A percentile compares a stretch with the other conserved stretches of the same genome.
Evolutionary conservation across 2,797 vertebrate genomes (phyloP).

Genomic region (Pangasius krempfi): DNA sequence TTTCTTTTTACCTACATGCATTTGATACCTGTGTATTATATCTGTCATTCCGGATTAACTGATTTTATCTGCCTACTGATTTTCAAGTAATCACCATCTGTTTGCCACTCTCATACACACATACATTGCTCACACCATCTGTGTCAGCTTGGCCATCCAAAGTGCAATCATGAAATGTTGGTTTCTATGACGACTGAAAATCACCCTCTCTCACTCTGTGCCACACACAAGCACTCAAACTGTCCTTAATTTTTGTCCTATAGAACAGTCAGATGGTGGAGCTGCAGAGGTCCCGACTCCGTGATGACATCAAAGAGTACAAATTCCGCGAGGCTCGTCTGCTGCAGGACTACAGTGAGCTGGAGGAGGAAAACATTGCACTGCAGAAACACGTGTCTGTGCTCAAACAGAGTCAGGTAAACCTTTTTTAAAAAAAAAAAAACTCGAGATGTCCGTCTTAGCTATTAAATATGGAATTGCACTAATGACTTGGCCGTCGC

Average conservation of each 20-base stretch:
- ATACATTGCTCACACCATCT: constrained; percentile 24
- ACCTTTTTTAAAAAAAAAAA: neutral
- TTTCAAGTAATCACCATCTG: constrained; percentile 15
- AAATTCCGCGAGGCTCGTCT: constrained; percentile 93
- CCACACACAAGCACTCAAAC: constrained; percentile 32
- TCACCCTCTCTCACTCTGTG: constrained; percentile 28
- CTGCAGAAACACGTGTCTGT: constrained; percentile 96
- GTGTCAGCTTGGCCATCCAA: constrained; percentile 28
- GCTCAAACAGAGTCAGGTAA: constrained; percentile 94
- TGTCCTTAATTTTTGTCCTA: constrained; percentile 25
- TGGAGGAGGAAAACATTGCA: constrained; percentile 98
- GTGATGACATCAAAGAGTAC: constrained; percentile 97
- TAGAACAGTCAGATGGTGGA: constrained; percentile 91
- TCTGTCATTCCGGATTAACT: neutral
- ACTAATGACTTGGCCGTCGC: neutral
- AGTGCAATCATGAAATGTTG: constrained; percentile 6
- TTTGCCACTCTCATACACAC: constrained; percentile 2
- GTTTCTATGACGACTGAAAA: constrained; percentile 38
- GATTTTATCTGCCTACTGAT: constrained; percentile 8
- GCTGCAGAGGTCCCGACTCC: constrained; percentile 87
- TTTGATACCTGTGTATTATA: neutral
- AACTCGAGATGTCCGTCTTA: neutral
- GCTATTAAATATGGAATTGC: neutral
- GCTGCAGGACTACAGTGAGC: constrained; percentile 95
- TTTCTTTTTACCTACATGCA: neutral